A percentile compares a stretch with the other conserved stretches of the same genome.
Conservation (phyloP, 2,797 vertebrate genomes). For the Premnoplex brunnescens region DNA sequence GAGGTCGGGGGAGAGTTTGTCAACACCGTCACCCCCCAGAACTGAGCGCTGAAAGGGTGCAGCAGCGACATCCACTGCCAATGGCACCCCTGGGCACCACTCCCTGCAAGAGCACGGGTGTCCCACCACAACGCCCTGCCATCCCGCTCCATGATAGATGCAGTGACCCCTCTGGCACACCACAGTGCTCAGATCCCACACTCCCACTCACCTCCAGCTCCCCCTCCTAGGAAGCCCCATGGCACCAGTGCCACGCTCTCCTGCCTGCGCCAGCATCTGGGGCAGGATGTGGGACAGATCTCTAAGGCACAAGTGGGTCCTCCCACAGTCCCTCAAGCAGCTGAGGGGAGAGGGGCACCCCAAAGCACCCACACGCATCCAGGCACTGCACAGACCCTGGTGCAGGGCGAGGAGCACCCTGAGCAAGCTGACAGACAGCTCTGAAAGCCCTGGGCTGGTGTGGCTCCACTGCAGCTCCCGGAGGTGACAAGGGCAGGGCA, state of each 20-base stretch:
- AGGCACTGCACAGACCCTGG: not conserved
- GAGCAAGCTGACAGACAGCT: not conserved
- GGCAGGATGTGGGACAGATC: not conserved
- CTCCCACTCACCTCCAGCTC: not conserved
- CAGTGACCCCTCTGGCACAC: not conserved
- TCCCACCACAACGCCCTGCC: accelerated
- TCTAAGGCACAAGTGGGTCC: accelerated
- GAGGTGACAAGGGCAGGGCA: not conserved
- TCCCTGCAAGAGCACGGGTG: accelerated
- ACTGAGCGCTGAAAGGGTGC: accelerated
- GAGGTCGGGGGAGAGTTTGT: not conserved
- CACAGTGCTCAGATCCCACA: accelerated
- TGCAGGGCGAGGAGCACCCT: accelerated
- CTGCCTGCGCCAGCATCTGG: accelerated
- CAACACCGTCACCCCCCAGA: accelerated
- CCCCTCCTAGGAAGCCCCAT: not conserved
- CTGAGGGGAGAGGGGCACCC: not conserved
- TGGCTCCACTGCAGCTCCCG: not conserved
- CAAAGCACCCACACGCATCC: not conserved
- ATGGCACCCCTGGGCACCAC: not conserved
- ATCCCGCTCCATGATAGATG: not conserved
- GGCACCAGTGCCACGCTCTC: accelerated
- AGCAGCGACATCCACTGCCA: not conserved
- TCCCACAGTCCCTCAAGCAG: not conserved
- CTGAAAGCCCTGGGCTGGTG: accelerated